Evolutionary conservation across 1,140 invertebrate genomes (phyloP).

Genomic region (Bombus pyrosoma): DNA sequence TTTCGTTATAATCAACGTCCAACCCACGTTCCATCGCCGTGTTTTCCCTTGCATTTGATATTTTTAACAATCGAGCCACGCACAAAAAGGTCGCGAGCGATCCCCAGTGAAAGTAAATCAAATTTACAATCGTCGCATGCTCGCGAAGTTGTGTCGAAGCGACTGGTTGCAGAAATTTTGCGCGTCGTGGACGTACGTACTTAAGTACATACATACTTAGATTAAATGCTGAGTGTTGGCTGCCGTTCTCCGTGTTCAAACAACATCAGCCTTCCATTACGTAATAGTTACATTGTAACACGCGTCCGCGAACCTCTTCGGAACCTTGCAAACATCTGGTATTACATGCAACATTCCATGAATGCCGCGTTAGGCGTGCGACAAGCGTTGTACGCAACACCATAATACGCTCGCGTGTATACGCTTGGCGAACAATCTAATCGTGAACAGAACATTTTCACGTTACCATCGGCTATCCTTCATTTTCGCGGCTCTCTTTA

Average conservation of each 20-base stretch:
- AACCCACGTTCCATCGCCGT: not conserved
- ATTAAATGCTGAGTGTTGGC: not conserved
- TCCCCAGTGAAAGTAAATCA: not conserved
- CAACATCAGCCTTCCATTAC: slow-evolving; percentile 23
- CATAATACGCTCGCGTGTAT: not conserved
- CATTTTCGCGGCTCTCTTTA: slow-evolving; percentile 46
- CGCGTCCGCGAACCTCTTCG: slow-evolving; percentile 33
- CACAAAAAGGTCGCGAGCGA: not conserved
- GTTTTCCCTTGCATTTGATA: not conserved
- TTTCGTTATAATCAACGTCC: not conserved
- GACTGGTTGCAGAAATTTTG: not conserved
- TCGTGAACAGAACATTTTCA: slow-evolving; percentile 32
- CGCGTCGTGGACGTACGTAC: too few species aligned
- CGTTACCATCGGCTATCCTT: slow-evolving; percentile 31
- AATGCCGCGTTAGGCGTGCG: slow-evolving; percentile 15
- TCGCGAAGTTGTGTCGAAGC: not conserved
- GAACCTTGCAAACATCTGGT: slow-evolving; percentile 34
- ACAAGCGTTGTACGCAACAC: slow-evolving; percentile 35
- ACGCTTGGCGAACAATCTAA: slow-evolving; percentile 24
- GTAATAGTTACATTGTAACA: slow-evolving; percentile 39
- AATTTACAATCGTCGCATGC: slow-evolving; percentile 22
- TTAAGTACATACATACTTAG: not conserved
- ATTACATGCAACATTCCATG: slow-evolving; percentile 47
- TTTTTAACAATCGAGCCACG: not conserved
- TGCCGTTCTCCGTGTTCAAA: not conserved